These are phyloP conservation scores for Chionoecetes opilio DNA, from an alignment of 1,140 invertebrate species.

Conservation along the genomic window DNA sequence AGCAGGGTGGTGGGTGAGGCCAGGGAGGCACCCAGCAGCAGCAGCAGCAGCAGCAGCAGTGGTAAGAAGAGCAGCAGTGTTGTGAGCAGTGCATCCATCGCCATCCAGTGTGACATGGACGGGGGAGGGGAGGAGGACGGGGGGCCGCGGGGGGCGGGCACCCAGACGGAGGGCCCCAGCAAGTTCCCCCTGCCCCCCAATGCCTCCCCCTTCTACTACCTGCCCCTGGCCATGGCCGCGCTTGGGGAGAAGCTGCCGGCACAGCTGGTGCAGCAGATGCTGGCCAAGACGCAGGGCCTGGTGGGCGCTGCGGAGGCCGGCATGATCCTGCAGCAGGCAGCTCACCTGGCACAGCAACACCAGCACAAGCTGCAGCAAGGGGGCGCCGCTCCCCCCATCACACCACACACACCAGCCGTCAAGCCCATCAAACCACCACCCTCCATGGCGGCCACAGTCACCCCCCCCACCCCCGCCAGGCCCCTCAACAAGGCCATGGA, in stretches of 20 bases:
- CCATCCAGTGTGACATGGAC: constrained; percentile 86
- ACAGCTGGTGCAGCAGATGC: constrained; percentile 81
- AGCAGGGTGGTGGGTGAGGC: constrained; percentile 53
- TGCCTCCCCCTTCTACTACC: constrained; percentile 81
- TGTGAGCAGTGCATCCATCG: constrained; percentile 85
- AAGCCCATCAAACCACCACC: constrained; percentile 75
- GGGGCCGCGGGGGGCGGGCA: constrained; percentile 81
- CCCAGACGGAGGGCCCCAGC: constrained; percentile 84
- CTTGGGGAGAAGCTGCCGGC: constrained; percentile 80
- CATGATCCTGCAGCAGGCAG: constrained; percentile 80
- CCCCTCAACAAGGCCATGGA: constrained; percentile 24
- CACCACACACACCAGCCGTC: constrained; percentile 72
- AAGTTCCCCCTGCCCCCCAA: constrained; percentile 81
- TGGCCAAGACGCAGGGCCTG: constrained; percentile 80
- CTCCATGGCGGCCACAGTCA: no score
- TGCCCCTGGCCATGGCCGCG: constrained; percentile 81
- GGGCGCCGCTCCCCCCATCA: background rate
- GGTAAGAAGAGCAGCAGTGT: constrained; percentile 6
- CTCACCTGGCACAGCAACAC: constrained; percentile 80
- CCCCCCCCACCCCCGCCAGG: constrained; percentile 13
- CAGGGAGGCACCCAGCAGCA: background rate
- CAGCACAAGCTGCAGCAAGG: constrained; percentile 77
- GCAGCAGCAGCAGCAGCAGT: background rate
- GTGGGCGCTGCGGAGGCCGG: constrained; percentile 81
- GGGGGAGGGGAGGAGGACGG: constrained; percentile 76